phyloP scores from a whole-genome alignment of 1,140 invertebrate species.

The Daktulosphaira vitifoliae region DNA sequence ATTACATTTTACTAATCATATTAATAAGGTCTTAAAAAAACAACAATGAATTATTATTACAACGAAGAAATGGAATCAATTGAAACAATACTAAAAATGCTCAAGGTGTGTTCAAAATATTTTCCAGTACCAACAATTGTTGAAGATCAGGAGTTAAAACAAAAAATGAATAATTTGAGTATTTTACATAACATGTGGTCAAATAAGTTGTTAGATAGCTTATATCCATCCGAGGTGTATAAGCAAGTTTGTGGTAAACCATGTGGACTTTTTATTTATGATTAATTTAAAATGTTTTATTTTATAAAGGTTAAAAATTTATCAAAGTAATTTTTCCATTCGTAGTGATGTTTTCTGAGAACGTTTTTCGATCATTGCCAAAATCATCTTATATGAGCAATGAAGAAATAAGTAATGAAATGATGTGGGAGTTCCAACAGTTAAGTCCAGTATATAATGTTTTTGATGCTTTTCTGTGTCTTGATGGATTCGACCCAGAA shows the following conservation, averaged over 20 bases:
- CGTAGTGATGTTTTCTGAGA: constrained; percentile 6
- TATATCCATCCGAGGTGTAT: constrained; percentile 7
- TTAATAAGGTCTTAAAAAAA: too few relatives aligned
- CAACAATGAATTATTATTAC: neutral
- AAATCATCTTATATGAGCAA: neutral
- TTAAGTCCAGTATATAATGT: constrained; percentile 2
- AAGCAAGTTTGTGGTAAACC: neutral
- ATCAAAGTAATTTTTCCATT: too few relatives aligned
- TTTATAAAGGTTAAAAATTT: too few relatives aligned
- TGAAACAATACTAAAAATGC: neutral
- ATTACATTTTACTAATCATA: too few relatives aligned
- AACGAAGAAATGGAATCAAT: neutral
- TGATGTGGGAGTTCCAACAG: constrained; percentile 13
- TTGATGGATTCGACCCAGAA: neutral
- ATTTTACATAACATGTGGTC: neutral
- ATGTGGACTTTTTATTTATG: too few relatives aligned
- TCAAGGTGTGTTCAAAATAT: neutral
- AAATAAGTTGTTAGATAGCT: neutral
- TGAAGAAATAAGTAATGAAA: constrained; percentile 2
- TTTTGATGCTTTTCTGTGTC: neutral
- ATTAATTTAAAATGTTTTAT: too few relatives aligned
- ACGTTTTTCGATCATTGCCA: constrained; percentile 1
- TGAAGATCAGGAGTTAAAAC: neutral
- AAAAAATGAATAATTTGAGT: neutral
- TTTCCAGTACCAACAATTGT: neutral